phyloP scores from a whole-genome alignment of 2,888 invertebrate genomes.

The Itoplectis maculator region DNA sequence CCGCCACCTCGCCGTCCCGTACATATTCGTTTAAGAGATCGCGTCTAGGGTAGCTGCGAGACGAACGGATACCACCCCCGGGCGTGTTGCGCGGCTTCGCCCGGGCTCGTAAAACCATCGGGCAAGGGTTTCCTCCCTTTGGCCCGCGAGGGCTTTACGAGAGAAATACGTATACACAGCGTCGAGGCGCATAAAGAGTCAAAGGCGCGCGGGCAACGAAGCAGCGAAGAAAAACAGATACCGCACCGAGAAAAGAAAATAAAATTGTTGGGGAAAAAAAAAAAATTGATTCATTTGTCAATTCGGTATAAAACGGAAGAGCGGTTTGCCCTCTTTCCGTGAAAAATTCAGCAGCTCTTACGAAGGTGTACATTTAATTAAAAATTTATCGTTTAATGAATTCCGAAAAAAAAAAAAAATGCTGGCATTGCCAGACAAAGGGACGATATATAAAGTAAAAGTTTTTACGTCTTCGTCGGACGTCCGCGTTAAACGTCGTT shows the following conservation, averaged over 20 bases:
- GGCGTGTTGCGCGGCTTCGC: slow-evolving; percentile 13
- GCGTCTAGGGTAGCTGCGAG: background rate
- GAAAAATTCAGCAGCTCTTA: too few relatives aligned
- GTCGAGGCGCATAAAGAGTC: slow-evolving; percentile 17
- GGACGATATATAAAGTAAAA: background rate
- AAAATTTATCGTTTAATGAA: too few relatives aligned
- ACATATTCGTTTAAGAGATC: slow-evolving; percentile 60
- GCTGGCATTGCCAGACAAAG: background rate
- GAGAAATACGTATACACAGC: slow-evolving; percentile 52
- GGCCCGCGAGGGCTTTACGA: slow-evolving; percentile 56
- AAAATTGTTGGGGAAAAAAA: background rate
- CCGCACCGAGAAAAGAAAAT: too few relatives aligned
- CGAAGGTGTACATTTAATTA: too few relatives aligned
- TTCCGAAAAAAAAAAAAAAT: too few relatives aligned
- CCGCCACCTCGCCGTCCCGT: slow-evolving; percentile 42
- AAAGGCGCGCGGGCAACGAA: background rate
- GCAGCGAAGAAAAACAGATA: background rate
- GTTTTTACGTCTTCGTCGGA: slow-evolving; percentile 27
- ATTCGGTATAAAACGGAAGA: too few relatives aligned
- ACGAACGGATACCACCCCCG: slow-evolving; percentile 36
- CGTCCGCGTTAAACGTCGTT: slow-evolving; percentile 60
- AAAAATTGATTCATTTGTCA: too few relatives aligned
- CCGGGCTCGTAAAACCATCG: slow-evolving; percentile 58
- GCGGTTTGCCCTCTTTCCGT: too few relatives aligned
- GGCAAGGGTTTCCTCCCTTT: slow-evolving; percentile 16